phyloP scores from a whole-genome alignment of 2,888 invertebrate genomes.

The Pharmacophagus antenor region DNA sequence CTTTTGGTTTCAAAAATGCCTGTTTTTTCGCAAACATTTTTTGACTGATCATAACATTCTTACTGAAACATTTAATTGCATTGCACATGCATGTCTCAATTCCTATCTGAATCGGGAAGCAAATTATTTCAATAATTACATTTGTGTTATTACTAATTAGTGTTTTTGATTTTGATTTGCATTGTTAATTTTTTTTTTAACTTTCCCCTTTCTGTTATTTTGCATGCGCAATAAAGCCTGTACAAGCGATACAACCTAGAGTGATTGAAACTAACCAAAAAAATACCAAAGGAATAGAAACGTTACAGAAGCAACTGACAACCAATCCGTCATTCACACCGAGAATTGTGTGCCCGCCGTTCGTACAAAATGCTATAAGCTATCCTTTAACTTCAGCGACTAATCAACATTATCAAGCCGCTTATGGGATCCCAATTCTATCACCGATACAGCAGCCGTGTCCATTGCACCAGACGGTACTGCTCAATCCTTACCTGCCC shows the following conservation, averaged over 20 bases:
- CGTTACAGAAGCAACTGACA: constrained; percentile 70
- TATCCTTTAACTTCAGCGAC: constrained; percentile 52
- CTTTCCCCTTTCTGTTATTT: constrained; percentile 39
- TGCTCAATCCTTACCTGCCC: constrained; percentile 68
- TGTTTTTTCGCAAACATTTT: background rate
- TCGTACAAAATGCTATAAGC: constrained; percentile 60
- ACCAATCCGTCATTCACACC: constrained; percentile 76
- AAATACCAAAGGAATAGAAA: constrained; percentile 60
- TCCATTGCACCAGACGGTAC: constrained; percentile 68
- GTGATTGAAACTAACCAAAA: constrained; percentile 71
- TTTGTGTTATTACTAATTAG: background rate
- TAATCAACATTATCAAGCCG: constrained; percentile 48
- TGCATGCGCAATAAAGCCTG: constrained; percentile 62
- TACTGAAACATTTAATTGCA: no score
- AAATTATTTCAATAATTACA: background rate
- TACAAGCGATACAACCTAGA: constrained; percentile 77
- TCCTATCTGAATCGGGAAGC: constrained; percentile 8
- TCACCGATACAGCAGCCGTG: constrained; percentile 74
- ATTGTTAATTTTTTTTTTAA: constrained; percentile 58
- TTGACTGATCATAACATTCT: no score
- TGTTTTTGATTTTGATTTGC: constrained; percentile 31
- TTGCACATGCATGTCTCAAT: no score
- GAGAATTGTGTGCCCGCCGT: constrained; percentile 72
- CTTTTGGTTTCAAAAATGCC: no score
- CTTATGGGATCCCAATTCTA: constrained; percentile 64